These are phyloP conservation scores for Chloroclystis v-ata DNA, from an alignment of 2,888 invertebrate genomes.

Conservation along the genomic window DNA sequence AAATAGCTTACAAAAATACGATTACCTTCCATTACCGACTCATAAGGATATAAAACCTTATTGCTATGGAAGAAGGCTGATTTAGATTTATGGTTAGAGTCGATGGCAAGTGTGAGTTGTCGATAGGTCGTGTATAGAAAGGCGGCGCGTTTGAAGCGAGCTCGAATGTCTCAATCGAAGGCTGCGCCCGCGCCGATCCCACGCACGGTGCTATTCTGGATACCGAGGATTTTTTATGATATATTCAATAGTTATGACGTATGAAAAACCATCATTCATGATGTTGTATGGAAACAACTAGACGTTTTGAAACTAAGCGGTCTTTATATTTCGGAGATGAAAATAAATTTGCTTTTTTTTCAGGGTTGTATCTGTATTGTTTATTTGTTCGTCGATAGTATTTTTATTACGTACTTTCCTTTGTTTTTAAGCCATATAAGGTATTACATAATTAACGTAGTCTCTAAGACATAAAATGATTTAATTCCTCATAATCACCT, in stretches of 20 bases:
- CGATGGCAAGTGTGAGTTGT: conserved; percentile 40
- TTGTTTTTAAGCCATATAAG: too few species aligned
- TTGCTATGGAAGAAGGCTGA: conserved; percentile 13
- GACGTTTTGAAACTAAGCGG: too few species aligned
- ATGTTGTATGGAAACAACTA: conserved; percentile 1
- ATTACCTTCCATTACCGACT: neutral
- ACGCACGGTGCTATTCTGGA: conserved; percentile 49
- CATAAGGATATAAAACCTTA: conserved; percentile 27
- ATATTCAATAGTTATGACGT: conserved; percentile 34
- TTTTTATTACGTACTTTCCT: too few species aligned
- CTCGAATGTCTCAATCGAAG: conserved; percentile 74
- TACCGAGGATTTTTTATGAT: conserved; percentile 23
- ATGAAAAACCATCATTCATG: conserved; percentile 16
- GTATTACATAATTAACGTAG: too few species aligned
- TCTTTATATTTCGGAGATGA: neutral
- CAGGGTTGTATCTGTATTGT: too few species aligned
- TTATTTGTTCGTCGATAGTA: too few species aligned
- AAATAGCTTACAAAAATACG: conserved; percentile 48
- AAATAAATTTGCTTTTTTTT: neutral
- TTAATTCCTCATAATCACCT: too few species aligned
- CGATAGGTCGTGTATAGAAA: conserved; percentile 63
- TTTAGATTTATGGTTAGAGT: conserved; percentile 16
- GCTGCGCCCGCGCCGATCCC: conserved; percentile 58
- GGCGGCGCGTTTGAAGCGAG: conserved; percentile 69
- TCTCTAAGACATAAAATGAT: too few species aligned